These are phyloP conservation scores for Pomacea canaliculata DNA, from an alignment of 2,888 invertebrate genomes.

Conservation along the genomic window DNA sequence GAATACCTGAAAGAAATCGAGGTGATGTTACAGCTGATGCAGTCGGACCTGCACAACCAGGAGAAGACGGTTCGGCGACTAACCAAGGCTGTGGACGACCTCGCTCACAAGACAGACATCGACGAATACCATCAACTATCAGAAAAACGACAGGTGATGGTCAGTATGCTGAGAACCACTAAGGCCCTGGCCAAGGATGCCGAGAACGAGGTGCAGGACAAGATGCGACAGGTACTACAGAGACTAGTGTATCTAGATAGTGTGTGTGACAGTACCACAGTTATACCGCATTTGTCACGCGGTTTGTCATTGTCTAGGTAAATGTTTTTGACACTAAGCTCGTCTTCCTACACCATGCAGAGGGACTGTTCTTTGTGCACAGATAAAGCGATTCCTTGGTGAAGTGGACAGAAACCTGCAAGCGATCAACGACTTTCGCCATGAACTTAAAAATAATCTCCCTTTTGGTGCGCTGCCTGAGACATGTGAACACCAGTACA, in stretches of 20 bases:
- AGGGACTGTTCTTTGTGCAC: conserved; percentile 6
- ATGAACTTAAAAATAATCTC: conserved; percentile 58
- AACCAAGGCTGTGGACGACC: conserved; percentile 62
- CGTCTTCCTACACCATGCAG: too few relatives aligned
- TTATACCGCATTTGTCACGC: too few relatives aligned
- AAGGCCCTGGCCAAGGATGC: conserved; percentile 62
- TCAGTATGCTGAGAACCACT: conserved; percentile 55
- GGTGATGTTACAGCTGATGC: conserved; percentile 52
- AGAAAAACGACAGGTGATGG: conserved; percentile 64
- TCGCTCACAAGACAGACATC: conserved; percentile 42
- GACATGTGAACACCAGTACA: conserved; percentile 64
- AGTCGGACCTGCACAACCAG: conserved; percentile 63
- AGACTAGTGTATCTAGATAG: too few relatives aligned
- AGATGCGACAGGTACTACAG: conserved; percentile 61
- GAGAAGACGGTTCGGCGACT: conserved; percentile 60
- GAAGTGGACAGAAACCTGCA: conserved; percentile 65
- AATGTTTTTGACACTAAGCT: too few relatives aligned
- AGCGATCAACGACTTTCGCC: conserved; percentile 63
- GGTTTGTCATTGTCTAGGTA: too few relatives aligned
- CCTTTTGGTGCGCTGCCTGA: conserved; percentile 68
- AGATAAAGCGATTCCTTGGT: conserved; percentile 68
- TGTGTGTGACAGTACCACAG: neutral
- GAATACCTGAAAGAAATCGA: too few relatives aligned
- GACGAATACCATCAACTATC: conserved; percentile 46
- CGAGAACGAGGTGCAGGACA: conserved; percentile 66